Conservation (phyloP, 2,797 vertebrate species). For the Alauda arvensis region DNA sequence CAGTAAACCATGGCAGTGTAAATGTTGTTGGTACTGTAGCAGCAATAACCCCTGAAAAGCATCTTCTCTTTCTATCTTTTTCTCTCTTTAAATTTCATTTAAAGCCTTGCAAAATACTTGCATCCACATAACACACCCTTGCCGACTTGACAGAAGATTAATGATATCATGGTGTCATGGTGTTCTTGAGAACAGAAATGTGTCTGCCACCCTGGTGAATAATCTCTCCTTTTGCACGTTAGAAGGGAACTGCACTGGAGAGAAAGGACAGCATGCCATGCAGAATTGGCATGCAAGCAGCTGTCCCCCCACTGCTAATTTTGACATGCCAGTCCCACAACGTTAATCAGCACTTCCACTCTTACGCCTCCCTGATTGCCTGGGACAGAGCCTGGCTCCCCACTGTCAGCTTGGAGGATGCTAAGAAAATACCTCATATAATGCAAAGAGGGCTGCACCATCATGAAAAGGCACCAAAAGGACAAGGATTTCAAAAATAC, state of each 20-base stretch:
- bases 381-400: not conserved
- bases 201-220: conserved; percentile 67
- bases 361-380: not conserved
- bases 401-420: fast-evolving
- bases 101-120: conserved; percentile 71
- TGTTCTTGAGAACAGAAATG: conserved; percentile 71
- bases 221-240: conserved; percentile 64
- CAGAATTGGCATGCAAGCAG: conserved; percentile 30
- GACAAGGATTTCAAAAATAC: fast-evolving
- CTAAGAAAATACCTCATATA: not conserved
- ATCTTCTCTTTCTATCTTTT: conserved; percentile 62
- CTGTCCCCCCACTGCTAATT: conserved; percentile 44
- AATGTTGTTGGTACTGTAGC: conserved; percentile 33
- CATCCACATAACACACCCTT: conserved; percentile 68
- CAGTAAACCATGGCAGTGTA: conserved; percentile 48
- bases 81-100: conserved; percentile 74
- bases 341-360: conserved; percentile 25
- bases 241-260: conserved; percentile 50
- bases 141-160: conserved; percentile 71
- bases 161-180: conserved; percentile 48
- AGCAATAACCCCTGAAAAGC: conserved; percentile 50
- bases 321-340: conserved; percentile 7
- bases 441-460: fast-evolving
- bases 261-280: conserved; percentile 51
- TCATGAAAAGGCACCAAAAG: not conserved